A percentile compares a stretch with the other conserved stretches of the same genome.
Conservation (phyloP, 2,888 invertebrate genomes). For the Nyleta sp. region DNA sequence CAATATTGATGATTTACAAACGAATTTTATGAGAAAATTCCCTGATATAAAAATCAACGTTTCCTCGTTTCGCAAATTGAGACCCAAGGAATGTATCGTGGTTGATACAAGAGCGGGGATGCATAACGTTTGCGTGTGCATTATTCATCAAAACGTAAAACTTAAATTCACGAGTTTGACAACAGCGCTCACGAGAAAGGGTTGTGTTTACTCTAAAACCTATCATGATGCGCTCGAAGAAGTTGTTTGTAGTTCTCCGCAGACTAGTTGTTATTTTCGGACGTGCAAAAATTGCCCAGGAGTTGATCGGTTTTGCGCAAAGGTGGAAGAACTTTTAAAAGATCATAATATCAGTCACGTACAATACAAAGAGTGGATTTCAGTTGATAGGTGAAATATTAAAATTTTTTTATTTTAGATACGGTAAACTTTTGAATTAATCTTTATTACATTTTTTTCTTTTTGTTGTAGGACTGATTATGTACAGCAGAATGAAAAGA, state of each 20-base stretch:
- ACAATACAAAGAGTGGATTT: constrained; percentile 22
- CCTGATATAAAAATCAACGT: constrained; percentile 18
- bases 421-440: neutral
- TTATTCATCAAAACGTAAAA: constrained; percentile 31
- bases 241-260: neutral
- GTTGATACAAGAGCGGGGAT: constrained; percentile 3
- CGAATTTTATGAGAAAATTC: constrained; percentile 17
- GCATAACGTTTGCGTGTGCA: constrained; percentile 20
- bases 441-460: neutral
- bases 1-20: constrained; percentile 25
- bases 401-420: neutral
- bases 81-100: constrained; percentile 27
- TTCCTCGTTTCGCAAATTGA: constrained; percentile 8
- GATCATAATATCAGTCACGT: constrained; percentile 9
- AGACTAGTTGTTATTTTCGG: neutral
- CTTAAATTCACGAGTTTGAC: neutral
- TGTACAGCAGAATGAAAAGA: constrained; percentile 4
- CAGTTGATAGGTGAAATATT: constrained; percentile 33
- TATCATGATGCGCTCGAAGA: constrained; percentile 8
- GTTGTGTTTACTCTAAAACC: neutral
- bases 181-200: neutral
- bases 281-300: constrained; percentile 24
- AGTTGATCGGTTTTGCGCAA: constrained; percentile 13
- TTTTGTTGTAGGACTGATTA: constrained; percentile 17
- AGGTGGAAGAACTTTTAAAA: constrained; percentile 1